Evolutionary conservation across 2,113 vertebrate species (phyloP).

Genomic region (Dascyllus trimaculatus): DNA sequence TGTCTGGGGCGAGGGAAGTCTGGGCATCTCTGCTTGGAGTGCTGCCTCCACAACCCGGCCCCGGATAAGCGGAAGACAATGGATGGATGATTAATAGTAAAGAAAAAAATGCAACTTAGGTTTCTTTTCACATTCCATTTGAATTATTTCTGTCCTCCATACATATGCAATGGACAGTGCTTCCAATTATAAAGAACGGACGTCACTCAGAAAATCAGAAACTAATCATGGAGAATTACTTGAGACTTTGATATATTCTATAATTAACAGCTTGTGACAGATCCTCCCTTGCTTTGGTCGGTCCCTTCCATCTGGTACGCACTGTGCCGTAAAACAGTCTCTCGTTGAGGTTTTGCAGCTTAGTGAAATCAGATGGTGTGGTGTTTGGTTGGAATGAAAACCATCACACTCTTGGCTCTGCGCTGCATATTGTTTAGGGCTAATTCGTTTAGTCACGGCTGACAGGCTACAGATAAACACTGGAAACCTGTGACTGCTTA

Average conservation of each 20-base stretch:
- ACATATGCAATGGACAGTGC: background rate
- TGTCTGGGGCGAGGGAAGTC: too few species aligned
- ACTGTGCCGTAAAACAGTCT: conserved; percentile 8
- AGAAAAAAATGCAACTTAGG: background rate
- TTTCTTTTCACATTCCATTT: background rate
- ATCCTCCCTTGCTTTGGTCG: conserved; percentile 18
- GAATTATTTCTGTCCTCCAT: background rate
- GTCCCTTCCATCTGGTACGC: conserved; percentile 25
- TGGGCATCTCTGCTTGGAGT: too few species aligned
- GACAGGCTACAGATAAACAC: conserved; percentile 21
- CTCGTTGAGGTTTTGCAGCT: conserved; percentile 23
- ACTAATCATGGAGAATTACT: background rate
- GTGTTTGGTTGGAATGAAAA: conserved; percentile 16
- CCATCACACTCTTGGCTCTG: background rate
- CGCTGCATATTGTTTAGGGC: background rate
- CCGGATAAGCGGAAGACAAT: too few species aligned
- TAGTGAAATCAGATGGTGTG: conserved; percentile 22
- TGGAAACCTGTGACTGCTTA: too few species aligned
- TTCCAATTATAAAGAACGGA: background rate
- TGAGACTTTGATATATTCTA: conserved; percentile 13
- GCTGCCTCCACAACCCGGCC: too few species aligned
- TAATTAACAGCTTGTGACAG: conserved; percentile 34
- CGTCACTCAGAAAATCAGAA: background rate
- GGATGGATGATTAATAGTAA: too few species aligned
- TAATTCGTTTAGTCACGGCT: conserved; percentile 6